A percentile compares a stretch with the other conserved stretches of the same genome.
phyloP scores from a whole-genome alignment of 2,113 vertebrate genomes.

The Callionymus lyra region DNA sequence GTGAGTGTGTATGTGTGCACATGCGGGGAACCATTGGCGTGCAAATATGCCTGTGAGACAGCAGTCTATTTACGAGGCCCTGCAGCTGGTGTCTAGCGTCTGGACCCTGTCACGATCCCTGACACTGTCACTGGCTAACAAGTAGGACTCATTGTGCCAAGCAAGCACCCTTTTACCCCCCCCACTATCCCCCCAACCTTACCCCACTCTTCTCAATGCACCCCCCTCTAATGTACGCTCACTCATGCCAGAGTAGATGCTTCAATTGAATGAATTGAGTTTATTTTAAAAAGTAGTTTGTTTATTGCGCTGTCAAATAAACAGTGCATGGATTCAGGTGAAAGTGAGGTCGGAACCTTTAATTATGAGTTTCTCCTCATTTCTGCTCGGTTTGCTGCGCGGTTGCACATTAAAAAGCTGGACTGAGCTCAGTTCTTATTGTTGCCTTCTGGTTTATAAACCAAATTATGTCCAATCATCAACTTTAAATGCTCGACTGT shows the following conservation, averaged over 20 bases:
- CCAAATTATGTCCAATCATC: too few species aligned
- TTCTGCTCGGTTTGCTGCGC: constrained; percentile 12
- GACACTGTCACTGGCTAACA: constrained; percentile 72
- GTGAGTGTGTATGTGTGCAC: constrained; percentile 25
- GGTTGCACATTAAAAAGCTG: too few species aligned
- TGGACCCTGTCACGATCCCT: constrained; percentile 70
- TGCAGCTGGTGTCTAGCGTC: constrained; percentile 74
- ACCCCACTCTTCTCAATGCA: constrained; percentile 1
- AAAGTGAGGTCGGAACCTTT: too few species aligned
- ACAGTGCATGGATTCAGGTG: too few species aligned
- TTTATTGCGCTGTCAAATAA: too few species aligned
- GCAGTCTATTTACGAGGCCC: constrained; percentile 70
- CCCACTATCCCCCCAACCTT: constrained; percentile 17
- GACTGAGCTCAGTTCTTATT: too few species aligned
- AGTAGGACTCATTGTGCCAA: constrained; percentile 67
- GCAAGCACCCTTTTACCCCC: constrained; percentile 42
- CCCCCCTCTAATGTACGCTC: constrained; percentile 8
- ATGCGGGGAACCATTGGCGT: constrained; percentile 33
- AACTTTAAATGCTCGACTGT: too few species aligned
- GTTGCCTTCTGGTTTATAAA: too few species aligned
- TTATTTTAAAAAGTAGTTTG: too few species aligned
- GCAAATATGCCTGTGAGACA: constrained; percentile 67
- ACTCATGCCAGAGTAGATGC: background rate
- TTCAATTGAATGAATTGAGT: too few species aligned
- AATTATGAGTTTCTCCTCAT: constrained; percentile 4